Percentiles rank a stretch among this genome's conserved stretches.
phyloP scores from a whole-genome alignment of 1,140 invertebrate genomes.

The Camponotus vicinus region DNA sequence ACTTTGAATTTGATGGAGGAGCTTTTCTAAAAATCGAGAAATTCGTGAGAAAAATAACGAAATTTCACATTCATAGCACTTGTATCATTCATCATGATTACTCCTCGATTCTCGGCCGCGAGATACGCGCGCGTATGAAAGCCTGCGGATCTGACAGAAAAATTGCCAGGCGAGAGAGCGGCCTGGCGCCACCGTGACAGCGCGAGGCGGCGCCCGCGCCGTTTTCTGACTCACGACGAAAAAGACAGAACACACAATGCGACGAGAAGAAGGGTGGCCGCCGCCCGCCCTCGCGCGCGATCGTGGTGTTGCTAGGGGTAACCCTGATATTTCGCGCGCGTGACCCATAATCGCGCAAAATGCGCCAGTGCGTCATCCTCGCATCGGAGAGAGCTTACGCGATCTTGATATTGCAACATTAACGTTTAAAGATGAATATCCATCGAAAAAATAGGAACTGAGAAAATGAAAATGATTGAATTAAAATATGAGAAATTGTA shows the following conservation, averaged over 20 bases:
- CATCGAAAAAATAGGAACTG: neutral
- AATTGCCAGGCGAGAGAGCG: conserved; percentile 1
- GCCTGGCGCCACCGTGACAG: conserved; percentile 51
- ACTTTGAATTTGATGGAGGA: too few species aligned
- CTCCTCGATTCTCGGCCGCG: neutral
- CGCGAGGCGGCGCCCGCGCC: conserved; percentile 13
- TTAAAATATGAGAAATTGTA: neutral
- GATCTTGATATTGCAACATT: neutral
- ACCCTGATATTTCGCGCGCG: conserved; percentile 23
- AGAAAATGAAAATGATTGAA: neutral
- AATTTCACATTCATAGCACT: neutral
- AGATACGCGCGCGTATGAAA: conserved; percentile 11
- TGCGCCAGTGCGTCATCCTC: neutral
- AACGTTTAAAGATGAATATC: neutral
- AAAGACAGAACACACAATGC: conserved; percentile 37
- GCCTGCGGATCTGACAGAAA: conserved; percentile 3
- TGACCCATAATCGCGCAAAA: conserved; percentile 34
- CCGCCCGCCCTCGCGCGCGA: neutral
- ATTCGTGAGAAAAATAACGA: neutral
- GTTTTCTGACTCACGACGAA: conserved; percentile 57
- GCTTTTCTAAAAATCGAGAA: neutral
- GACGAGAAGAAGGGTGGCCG: conserved; percentile 33
- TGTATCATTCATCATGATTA: conserved; percentile 3
- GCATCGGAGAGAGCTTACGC: neutral
- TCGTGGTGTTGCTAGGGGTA: conserved; percentile 47